Base-by-base conservation (phyloP, 2,888 invertebrate genomes). In the Anticlea derivata region DNA sequence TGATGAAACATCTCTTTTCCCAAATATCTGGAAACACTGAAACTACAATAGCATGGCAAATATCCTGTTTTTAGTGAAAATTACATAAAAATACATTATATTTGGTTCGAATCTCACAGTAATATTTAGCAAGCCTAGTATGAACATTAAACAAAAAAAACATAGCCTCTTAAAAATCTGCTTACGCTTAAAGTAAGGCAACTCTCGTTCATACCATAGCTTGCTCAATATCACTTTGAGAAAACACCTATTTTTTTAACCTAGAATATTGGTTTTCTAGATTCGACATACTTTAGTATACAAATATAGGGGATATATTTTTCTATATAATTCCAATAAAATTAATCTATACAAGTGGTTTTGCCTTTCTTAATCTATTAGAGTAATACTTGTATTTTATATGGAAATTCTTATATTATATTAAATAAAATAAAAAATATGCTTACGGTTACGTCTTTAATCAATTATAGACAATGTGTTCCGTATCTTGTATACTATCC, bases 181-280 rank as follows among this genome's bases (percentile, higher is more conserved):
- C 35, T 22, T 22, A 34, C 34, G 17, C 10, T 10, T 7, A 24
- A n/a, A 17, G 17, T 17, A 17, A 37, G 24, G 37, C n/a, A 37
- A 12, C 24, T 5, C 1, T 6, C 7, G 23, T 35, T 23, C 23
- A 26, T 37, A 26, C 27, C 27, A 7, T 13, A 31, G 6, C 31
- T 31, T 31, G 17, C 17, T 3, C 4, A 17, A 22, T 8, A 35
- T 7, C 6, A 35, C 34, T 22, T 23, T 23, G 35, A 23, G 35
- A 35, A 7, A 7, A 35, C 2, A 34, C 5, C 8, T 17, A 17
- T 17, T 7, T 22, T 6, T 7, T 11, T 31, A 41, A 29, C 26
- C 11, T 34, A 50, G 6, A 30, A 26, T 61, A 64, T 73, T 65
- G 75, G 74, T 69, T 72, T 66, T 61, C 65, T 68, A 61, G 64